Conservation (phyloP, 1,140 invertebrate species). For the Pogonomyrmex barbatus region DNA sequence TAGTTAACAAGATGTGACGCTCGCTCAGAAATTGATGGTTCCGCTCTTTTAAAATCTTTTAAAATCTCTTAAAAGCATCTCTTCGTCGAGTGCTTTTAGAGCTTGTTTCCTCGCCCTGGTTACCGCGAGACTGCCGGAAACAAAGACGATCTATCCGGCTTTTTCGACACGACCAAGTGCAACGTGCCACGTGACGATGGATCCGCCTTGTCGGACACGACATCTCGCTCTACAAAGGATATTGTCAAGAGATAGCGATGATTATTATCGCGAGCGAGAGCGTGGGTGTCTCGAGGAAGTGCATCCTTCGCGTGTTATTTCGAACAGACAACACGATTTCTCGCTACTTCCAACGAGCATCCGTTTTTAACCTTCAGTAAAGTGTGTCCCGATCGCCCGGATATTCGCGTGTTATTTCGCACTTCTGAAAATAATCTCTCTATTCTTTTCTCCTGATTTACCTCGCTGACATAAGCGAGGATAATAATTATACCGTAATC, state of each 20-base stretch:
- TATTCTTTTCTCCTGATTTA: background rate
- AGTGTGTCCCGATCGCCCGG: background rate
- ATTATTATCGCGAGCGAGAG: slow-evolving; percentile 2
- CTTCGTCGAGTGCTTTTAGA: slow-evolving; percentile 52
- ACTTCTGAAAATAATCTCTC: background rate
- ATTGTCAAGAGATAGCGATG: slow-evolving; percentile 16
- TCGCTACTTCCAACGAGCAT: background rate
- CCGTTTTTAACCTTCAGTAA: background rate
- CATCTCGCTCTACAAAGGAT: slow-evolving; percentile 36
- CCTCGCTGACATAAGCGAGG: background rate
- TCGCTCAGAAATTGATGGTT: slow-evolving; percentile 13
- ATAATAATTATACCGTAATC: background rate
- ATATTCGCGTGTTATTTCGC: background rate
- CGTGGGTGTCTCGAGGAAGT: slow-evolving; percentile 17
- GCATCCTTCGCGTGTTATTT: slow-evolving; percentile 20
- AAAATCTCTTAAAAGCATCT: too few relatives aligned
- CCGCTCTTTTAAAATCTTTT: slow-evolving; percentile 8
- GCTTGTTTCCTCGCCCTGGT: background rate
- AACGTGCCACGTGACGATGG: slow-evolving; percentile 35
- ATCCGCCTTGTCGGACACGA: slow-evolving; percentile 17
- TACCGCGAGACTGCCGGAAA: slow-evolving; percentile 27
- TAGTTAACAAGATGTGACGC: slow-evolving; percentile 9
- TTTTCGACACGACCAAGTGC: slow-evolving; percentile 16
- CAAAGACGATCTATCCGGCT: slow-evolving; percentile 40
- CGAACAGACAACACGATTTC: background rate